phyloP scores from a whole-genome alignment of 2,888 invertebrate genomes.

The Nebria salina region DNA sequence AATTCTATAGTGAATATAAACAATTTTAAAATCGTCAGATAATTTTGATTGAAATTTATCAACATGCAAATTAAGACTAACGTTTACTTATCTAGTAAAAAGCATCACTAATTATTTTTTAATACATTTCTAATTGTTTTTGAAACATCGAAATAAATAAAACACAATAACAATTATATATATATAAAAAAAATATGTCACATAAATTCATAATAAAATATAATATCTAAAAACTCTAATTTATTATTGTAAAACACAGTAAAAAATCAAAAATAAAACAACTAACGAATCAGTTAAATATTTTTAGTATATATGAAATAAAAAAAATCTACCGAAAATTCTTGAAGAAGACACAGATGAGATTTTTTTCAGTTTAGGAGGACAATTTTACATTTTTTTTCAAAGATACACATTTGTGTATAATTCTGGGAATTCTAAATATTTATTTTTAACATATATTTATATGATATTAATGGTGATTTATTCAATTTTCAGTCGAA shows the following conservation, averaged over 20 bases:
- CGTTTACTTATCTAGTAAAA: not conserved
- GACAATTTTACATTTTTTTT: conserved; percentile 4
- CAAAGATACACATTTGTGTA: not conserved
- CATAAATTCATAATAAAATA: conserved; percentile 1
- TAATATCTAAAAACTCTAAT: not conserved
- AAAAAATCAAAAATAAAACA: not conserved
- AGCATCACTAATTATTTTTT: not conserved
- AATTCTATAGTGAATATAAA: not conserved
- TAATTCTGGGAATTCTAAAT: not conserved
- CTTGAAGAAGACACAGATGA: conserved; percentile 18
- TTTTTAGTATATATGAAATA: not conserved
- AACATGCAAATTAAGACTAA: not conserved
- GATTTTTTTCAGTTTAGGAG: conserved; percentile 11
- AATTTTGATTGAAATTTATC: not conserved
- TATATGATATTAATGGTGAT: not conserved
- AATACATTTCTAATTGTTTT: not conserved
- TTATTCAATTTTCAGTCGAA: not conserved
- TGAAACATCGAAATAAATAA: conserved; percentile 1
- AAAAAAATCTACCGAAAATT: conserved; percentile 9
- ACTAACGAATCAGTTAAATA: not conserved
- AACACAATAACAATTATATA: not conserved
- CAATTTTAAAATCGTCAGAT: not conserved
- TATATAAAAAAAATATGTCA: not conserved
- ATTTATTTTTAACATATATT: not conserved
- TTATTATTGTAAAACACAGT: not conserved